Evolutionary conservation across 2,113 vertebrate genomes (phyloP), one percentile per base, ranked within the genome.

Genomic region (Xenus cinereus): DNA sequence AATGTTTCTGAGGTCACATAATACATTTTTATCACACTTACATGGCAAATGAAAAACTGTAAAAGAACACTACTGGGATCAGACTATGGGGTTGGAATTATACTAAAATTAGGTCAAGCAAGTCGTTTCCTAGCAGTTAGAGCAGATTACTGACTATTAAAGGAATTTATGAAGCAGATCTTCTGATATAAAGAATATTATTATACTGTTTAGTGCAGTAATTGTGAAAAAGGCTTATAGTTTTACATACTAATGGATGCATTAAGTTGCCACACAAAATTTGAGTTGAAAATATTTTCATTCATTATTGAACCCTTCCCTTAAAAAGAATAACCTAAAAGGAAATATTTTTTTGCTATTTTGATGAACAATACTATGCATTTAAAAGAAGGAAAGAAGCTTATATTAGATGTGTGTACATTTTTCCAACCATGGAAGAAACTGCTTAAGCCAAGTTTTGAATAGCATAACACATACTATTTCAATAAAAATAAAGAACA

Each of bases 131-230:
- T 76, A 94, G 81, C 85, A 95, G 90, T 96, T 96, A 95, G 95
- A 97, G 85, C 69, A 97, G 94, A 97, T 96, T 97, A 96, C 59
- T 71, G 74, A 73, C 84, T 97, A 96, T 92, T 97, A 88, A 96
- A 97, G 56, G 74, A 97, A 96, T 97, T 97, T 97, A 96, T 92
- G 84, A 97, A 97, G 50, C 80, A 96, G 91, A 95, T 95, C 78
- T 94, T 92, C 93, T 95, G 92, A 97, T 89, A 96, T 73, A 90
- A 98, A 96, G 87, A 95, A 69, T 97, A 95, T 95, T 97, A 94
- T 81, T 85, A 94, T 60, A 94, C 67, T 94, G 59, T 96, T 97
- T 92, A 92, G 79, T 87, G 79, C 72, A 75, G 67, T 89, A 96
- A 97, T 94, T 64, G 86, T 79, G 94, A 88, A 91, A 97, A 17